phyloP scores from a whole-genome alignment of 2,888 invertebrate species.

The Synergus gifuensis region DNA sequence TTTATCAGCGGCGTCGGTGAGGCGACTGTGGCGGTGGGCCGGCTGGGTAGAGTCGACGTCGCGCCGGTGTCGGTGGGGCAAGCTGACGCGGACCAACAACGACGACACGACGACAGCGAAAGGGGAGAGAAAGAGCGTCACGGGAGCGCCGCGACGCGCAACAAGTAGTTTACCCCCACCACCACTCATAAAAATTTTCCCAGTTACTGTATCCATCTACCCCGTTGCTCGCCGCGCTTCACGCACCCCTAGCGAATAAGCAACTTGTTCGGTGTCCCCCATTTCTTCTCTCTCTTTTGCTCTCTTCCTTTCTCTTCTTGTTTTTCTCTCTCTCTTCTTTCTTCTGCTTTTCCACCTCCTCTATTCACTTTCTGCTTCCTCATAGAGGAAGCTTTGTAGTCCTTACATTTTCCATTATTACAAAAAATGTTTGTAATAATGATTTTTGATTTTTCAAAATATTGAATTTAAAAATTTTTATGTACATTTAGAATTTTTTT shows the following conservation, averaged over 20 bases:
- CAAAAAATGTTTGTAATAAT: too few relatives aligned
- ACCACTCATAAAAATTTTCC: conserved; percentile 38
- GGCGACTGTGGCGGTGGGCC: conserved; percentile 32
- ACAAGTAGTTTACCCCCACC: conserved; percentile 42
- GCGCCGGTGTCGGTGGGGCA: conserved; percentile 44
- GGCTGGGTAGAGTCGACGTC: conserved; percentile 9
- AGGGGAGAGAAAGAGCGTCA: conserved; percentile 65
- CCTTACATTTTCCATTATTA: too few relatives aligned
- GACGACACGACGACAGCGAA: conserved; percentile 44
- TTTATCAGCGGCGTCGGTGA: conserved; percentile 51
- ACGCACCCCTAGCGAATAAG: neutral
- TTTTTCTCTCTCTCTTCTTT: too few relatives aligned
- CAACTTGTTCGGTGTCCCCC: too few relatives aligned
- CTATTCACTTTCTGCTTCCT: neutral
- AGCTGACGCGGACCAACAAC: conserved; percentile 41
- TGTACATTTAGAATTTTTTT: too few relatives aligned
- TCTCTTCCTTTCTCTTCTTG: too few relatives aligned
- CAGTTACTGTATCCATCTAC: conserved; percentile 38
- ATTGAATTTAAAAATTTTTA: too few relatives aligned
- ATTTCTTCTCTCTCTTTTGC: too few relatives aligned
- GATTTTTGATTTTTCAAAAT: too few relatives aligned
- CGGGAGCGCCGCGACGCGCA: conserved; percentile 64
- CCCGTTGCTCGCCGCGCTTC: conserved; percentile 10
- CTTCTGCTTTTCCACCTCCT: conserved; percentile 41
- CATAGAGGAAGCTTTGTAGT: too few relatives aligned